Evolutionary conservation across 2,888 invertebrate species (phyloP).

Genomic region (Pyralis farinalis): DNA sequence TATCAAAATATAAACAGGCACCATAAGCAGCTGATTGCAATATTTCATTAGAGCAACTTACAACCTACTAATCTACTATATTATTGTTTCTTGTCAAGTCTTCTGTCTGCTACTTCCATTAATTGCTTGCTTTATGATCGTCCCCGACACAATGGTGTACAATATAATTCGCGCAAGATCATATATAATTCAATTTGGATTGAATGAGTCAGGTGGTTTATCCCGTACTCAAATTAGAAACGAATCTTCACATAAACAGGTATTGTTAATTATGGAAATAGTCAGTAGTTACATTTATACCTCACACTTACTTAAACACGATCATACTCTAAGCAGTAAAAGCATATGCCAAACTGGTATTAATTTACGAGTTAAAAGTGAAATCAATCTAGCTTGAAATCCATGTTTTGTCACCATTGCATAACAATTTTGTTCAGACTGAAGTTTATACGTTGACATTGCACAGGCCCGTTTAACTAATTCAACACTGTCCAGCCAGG

Average conservation of each 20-base stretch:
- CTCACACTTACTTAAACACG: no score
- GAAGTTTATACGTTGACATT: constrained; percentile 27
- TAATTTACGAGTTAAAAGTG: no score
- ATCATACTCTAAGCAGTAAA: no score
- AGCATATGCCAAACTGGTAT: no score
- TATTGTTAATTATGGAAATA: no score
- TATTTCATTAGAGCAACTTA: constrained; percentile 39
- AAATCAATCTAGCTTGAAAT: no score
- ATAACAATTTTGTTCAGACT: no score
- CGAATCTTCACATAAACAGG: constrained; percentile 1
- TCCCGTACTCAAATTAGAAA: constrained; percentile 9
- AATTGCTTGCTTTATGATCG: constrained; percentile 58
- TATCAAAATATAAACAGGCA: no score
- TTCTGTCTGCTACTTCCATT: constrained; percentile 47
- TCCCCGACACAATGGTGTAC: constrained; percentile 31
- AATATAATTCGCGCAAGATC: constrained; percentile 4
- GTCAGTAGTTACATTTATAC: no score
- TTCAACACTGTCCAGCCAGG: constrained; percentile 42
- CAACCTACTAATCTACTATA: constrained; percentile 41
- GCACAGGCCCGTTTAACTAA: constrained; percentile 34
- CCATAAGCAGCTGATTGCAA: constrained; percentile 40
- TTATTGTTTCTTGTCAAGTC: constrained; percentile 59
- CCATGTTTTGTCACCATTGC: background rate
- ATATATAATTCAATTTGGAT: constrained; percentile 6
- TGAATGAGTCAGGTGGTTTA: constrained; percentile 13